phyloP scores from a whole-genome alignment of 2,888 invertebrate species.

The Thyatira batis region DNA sequence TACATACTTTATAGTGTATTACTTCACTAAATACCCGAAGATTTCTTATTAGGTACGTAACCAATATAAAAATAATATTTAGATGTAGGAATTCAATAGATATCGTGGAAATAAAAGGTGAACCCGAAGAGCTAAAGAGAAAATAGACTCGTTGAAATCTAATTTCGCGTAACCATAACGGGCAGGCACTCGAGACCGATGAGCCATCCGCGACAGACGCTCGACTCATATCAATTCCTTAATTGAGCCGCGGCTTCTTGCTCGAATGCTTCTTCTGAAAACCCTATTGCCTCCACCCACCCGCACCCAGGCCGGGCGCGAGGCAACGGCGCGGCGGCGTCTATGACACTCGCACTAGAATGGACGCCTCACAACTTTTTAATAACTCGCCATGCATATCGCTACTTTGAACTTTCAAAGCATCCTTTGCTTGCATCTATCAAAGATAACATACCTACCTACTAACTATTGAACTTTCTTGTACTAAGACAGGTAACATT shows the following conservation, averaged over 20 bases:
- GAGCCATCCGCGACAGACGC: constrained; percentile 79
- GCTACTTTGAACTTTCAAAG: neutral
- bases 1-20: no score
- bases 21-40: no score
- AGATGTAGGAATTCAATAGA: constrained; percentile 50
- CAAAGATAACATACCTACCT: no score
- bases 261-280: constrained; percentile 57
- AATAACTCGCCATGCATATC: neutral
- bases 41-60: no score
- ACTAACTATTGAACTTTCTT: no score
- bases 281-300: constrained; percentile 35
- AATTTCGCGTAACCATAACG: constrained; percentile 81
- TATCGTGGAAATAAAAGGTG: constrained; percentile 69
- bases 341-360: neutral
- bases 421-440: neutral
- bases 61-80: constrained; percentile 15
- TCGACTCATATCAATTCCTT: constrained; percentile 77
- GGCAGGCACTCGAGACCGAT: constrained; percentile 74
- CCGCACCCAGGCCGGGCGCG: no score
- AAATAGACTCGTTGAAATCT: constrained; percentile 81
- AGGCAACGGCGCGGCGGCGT: no score
- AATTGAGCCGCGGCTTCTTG: constrained; percentile 69
- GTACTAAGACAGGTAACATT: neutral
- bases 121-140: constrained; percentile 60
- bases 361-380: neutral